Base-by-base conservation (phyloP, 2,113 vertebrate genomes). In the Parotia lawesii region DNA sequence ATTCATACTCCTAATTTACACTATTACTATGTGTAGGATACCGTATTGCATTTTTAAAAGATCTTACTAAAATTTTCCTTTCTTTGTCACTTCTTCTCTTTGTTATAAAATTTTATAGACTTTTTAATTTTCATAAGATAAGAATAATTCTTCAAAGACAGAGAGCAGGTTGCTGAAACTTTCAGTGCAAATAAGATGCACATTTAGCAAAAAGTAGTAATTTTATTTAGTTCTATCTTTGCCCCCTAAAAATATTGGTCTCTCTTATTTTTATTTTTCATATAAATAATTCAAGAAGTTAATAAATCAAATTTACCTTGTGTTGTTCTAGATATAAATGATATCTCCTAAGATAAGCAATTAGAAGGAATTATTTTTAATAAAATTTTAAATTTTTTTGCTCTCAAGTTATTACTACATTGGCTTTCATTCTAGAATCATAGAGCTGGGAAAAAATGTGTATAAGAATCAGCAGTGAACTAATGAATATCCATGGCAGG, bases 201-300 rank as follows among this genome's bases (percentile, higher is more conserved):
- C 5, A 60, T 73, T 40, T 76, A 42, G 4, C 2, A 83, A 61
- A 14, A 42, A 38, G 19, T 12, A 48, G 0, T 35, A 45, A 25
- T 20, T 48, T 8, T 21, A 27, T 66, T 74, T 40, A 20, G 4
- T 48, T 90, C 8, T 51, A 3, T 24, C 20, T 85, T 81, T 81
- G 3, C 1, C 2, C 1, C 4, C 0, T 1, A 1, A 29, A 40
- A 56, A 27, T n/a, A 27, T 54, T 65, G 1, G 1, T 66, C 5
- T 62, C 3, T 31, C 3, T 35, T 78, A 11, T 48, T 81, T 73
- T 75, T 64, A 10, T 3, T 69, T 53, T 58, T 51, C 2, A 3
- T 45, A 4, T 29, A 53, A 50, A 21, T 45, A 51, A 45, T 54
- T 37, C 7, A 84, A 45, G 11, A 69, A 82, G 1, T 56, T 65